Base-by-base conservation (phyloP, 2,797 vertebrate genomes). In the Siniperca obscura region DNA sequence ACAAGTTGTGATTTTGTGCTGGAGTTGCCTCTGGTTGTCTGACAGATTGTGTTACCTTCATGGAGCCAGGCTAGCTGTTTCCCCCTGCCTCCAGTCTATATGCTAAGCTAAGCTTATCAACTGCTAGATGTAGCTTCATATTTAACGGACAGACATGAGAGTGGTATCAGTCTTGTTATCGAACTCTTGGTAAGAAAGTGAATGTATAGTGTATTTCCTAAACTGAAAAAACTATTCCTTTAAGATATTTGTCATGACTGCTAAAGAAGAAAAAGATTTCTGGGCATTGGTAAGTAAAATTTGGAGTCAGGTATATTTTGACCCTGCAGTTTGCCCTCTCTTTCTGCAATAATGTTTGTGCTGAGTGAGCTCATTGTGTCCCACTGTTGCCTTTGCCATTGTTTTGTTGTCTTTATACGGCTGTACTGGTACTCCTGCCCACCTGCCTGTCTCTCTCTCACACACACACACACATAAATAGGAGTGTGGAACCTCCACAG, bases 401-500 rank as follows among this genome's bases (percentile, higher is more conserved):
- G 67, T 90, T 80, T 73, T 66, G 56, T 73, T 83, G 40, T 81
- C 75, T 83, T 80, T 74, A 60, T 11, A 60, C 22, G 27, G 64
- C 38, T 55, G 50, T 69, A 61, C 12, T 21, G 34, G 55, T 59
- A 50, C 30, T 68, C 52, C 53, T 67, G 42, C 42, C 83, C 79
- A 88, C 83, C 80, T 86, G 82, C 57, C 50, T 1, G 14, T 87
- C 55, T 68, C 27, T 30, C 27, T 30, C 27, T 30, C 78, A 48
- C 36, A 66, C 66, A 68, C 70, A 78, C 77, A 82, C 66, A 73
- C 50, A 72, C 50, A 67, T 17, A 56, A 40, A 69, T 17, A 69
- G 60, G 38, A 72, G 65, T 3, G 62, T 86, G 84, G 65, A 72
- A 81, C 67, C 56, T 65, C 82, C 77, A 79, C 85, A 90, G 90